phyloP scores from a whole-genome alignment of 2,888 invertebrate genomes.

The Meloe dianella region DNA sequence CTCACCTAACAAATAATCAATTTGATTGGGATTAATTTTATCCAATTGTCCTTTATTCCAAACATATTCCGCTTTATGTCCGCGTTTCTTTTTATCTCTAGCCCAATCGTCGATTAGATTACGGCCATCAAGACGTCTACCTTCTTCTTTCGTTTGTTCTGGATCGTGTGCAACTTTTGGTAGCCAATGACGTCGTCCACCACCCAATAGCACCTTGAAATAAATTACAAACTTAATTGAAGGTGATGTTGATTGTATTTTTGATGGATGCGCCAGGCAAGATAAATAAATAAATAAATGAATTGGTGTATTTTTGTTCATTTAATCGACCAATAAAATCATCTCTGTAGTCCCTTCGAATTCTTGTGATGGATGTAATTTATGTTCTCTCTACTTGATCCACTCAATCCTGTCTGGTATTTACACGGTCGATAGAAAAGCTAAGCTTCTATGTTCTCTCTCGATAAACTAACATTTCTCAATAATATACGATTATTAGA shows the following conservation, averaged over 20 bases:
- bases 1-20: constrained; percentile 78
- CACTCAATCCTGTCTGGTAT: background rate
- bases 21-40: constrained; percentile 70
- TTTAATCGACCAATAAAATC: too few species aligned
- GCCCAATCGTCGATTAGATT: constrained; percentile 84
- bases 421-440: constrained; percentile 9
- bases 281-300: too few species aligned
- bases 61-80: constrained; percentile 74
- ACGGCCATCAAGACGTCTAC: constrained; percentile 75
- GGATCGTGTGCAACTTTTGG: constrained; percentile 75
- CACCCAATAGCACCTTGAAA: constrained; percentile 76
- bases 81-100: constrained; percentile 72
- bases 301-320: too few species aligned
- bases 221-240: background rate
- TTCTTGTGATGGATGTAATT: background rate
- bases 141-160: constrained; percentile 73
- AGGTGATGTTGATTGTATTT: background rate
- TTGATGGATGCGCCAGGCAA: background rate
- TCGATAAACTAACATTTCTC: too few species aligned
- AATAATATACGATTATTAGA: too few species aligned
- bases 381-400: background rate
- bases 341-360: background rate
- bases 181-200: constrained; percentile 77
- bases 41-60: constrained; percentile 76
- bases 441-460: background rate